Evolutionary conservation across 2,113 vertebrate genomes (phyloP), one percentile per base, ranked within the genome.

Genomic region (Ardeotis arabs): DNA sequence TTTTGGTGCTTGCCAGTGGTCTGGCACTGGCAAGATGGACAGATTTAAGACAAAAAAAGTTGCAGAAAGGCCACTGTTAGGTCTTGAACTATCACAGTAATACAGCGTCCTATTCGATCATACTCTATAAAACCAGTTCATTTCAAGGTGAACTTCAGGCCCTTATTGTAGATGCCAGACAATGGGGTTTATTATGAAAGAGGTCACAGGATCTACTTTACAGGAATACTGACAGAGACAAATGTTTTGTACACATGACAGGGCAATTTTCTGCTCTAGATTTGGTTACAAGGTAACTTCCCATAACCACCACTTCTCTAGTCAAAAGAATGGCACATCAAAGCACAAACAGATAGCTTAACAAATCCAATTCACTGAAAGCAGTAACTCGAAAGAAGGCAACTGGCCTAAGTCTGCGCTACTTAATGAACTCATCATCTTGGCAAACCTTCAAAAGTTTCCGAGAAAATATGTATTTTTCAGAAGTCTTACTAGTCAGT

Each of bases 201-300:
- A 93, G 89, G 94, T 95, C 95, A 97, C 91, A 96, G 86, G 92
- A 96, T 93, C 96, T 96, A 93, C 92, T 95, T 96, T 95, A 96
- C 80, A 94, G 92, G 77, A 95, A 92, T 93, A 96, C 94, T 95
- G 96, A 96, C 90, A 91, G 77, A 92, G 89, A 95, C 89, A 95
- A 95, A 95, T 90, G 95, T 95, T 96, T 96, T 96, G 94, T 96
- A 95, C 95, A 96, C 93, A 96, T 94, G 92, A 97, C 90, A 95
- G 94, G 96, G 94, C 95, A 96, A 96, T 96, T 96, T 97, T 92
- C 69, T 74, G 69, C 93, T 63, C 84, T 66, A 79, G 63, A 76
- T 87, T 69, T 80, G 73, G 90, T 96, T 94, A 93, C 55, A 82
- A 95, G 95, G 89, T 93, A 96, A 87, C 91, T 89, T 66, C 28